Base-by-base conservation (phyloP, 1,140 invertebrate species). In the Olivierus martensii region DNA sequence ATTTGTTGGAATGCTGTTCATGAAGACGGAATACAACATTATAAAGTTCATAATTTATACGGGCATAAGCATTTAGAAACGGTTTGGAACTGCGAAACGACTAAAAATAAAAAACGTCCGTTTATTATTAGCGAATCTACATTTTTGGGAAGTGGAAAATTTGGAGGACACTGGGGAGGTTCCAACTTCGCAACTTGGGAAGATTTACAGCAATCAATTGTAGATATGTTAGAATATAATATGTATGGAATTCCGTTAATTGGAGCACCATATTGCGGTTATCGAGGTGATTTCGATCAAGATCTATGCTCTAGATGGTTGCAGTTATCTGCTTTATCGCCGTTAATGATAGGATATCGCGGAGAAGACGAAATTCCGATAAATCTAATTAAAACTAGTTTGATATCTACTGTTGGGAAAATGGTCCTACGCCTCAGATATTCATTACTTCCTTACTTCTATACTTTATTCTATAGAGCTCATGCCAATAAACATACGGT, bases 1-100 rank as follows among this genome's bases (percentile, higher is more conserved):
- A 53, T 94, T 2, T 94, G 90, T 63, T 84, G 89, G 77, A 79
- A 82, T 56, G 81, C 83, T 2, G 66, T 72, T 57, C 87, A 89
- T 55, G 71, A 78, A 38, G 34, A 21, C 15, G 58, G 51, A 17
- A 14, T n/a, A 38, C 84, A 87, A 68, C 67, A 69, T 45, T 88
- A 83, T 62, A 69, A 91, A 70, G 59, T 73, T 4, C 90, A 95
- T 67, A 92, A 87, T 70, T 64, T 88, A 52, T 92, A 87, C 67
- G 87, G 81, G 2, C 46, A 57, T n/a, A 56, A 63, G 5, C 22
- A 48, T 12, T 10, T 15, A 0, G n/a, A 35, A 21, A 15, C 22
- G 3, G 10, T 48, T 4, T 35, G n/a, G 12, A 34, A 37, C 21
- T 18, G 10, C 5, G 11, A 12, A 18, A n/a, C 5, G 9, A 7